phyloP scores from a whole-genome alignment of 2,113 vertebrate genomes.

The Cyprinodon variegatus region DNA sequence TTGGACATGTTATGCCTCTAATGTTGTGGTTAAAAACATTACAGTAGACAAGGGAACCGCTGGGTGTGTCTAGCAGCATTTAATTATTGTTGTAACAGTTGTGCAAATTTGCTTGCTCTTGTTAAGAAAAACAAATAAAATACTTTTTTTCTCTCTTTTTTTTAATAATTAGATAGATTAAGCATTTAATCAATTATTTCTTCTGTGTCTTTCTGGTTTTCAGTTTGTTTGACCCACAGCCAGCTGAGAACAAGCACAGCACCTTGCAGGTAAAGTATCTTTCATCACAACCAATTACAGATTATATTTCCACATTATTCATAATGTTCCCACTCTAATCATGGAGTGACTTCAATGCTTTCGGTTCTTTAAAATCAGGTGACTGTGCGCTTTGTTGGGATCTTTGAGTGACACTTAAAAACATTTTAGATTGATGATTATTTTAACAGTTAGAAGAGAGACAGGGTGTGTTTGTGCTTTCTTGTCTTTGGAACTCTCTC shows the following conservation, averaged over 20 bases:
- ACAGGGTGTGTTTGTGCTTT: constrained; percentile 36
- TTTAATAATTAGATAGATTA: neutral
- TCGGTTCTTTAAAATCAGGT: neutral
- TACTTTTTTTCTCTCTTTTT: neutral
- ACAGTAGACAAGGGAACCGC: neutral
- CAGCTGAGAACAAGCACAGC: constrained; percentile 13
- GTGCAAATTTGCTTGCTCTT: neutral
- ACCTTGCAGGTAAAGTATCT: constrained; percentile 53
- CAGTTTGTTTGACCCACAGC: constrained; percentile 39
- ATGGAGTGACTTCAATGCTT: neutral
- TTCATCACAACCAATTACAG: neutral
- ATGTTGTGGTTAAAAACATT: constrained; percentile 36
- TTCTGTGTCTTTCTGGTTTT: constrained; percentile 24
- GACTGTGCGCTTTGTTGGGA: neutral
- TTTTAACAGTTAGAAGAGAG: constrained; percentile 28
- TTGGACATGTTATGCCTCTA: constrained; percentile 14
- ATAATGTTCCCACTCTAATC: neutral
- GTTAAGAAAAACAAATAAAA: neutral
- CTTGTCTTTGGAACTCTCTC: constrained; percentile 22
- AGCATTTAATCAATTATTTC: neutral
- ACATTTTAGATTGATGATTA: constrained; percentile 19
- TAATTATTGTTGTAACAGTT: neutral
- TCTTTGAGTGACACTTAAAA: constrained; percentile 6
- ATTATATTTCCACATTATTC: neutral
- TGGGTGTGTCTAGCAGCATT: neutral